These are phyloP conservation scores for Homalodisca vitripennis DNA, from an alignment of 1,140 invertebrate species.

Conservation along the genomic window DNA sequence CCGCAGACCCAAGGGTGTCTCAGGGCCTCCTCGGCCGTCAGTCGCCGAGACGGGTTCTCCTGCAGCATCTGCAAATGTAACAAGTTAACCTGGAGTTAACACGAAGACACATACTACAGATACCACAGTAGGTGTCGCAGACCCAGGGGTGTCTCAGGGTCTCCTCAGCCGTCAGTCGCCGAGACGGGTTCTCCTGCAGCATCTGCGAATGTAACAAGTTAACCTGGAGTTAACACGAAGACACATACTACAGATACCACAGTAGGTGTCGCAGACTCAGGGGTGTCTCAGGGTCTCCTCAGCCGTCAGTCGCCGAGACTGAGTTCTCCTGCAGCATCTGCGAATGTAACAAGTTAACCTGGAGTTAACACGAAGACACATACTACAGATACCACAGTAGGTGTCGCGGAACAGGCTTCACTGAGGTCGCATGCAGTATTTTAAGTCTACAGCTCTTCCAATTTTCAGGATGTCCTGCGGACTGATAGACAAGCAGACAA, in stretches of 20 bases:
- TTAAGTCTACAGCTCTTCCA: no score
- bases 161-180: not conserved
- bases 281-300: not conserved
- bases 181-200: constrained; percentile 7
- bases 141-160: not conserved
- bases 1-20: not conserved
- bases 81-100: not conserved
- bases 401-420: not conserved
- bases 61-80: not conserved
- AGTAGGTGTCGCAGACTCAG: not conserved
- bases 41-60: not conserved
- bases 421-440: no score
- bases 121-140: not conserved
- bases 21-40: constrained; percentile 1
- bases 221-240: no score
- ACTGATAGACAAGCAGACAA: no score
- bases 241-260: no score
- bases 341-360: not conserved
- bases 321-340: constrained; percentile 16
- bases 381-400: no score
- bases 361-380: no score
- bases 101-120: no score
- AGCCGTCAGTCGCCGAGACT: not conserved
- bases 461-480: no score
- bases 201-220: not conserved